Evolutionary conservation across 1,140 invertebrate species (phyloP).

Genomic region (Andricus grossulariae): DNA sequence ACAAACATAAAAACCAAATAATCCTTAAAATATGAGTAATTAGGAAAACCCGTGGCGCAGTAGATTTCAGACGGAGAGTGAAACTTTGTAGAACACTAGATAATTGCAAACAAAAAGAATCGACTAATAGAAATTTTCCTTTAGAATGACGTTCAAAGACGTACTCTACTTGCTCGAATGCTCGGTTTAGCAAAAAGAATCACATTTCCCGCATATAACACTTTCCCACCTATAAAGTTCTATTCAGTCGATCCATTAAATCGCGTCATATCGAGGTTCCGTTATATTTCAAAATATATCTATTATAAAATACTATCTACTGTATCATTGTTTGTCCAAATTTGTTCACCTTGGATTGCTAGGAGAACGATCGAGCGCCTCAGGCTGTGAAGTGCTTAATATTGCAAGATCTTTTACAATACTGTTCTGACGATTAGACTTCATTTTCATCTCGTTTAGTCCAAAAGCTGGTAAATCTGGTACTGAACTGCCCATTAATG

Average conservation of each 20-base stretch:
- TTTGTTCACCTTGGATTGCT: slow-evolving; percentile 67
- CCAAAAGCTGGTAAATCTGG: slow-evolving; percentile 71
- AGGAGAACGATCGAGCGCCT: slow-evolving; percentile 66
- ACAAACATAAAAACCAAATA: slow-evolving; percentile 29
- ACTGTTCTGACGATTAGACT: slow-evolving; percentile 70
- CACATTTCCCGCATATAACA: too few relatives aligned
- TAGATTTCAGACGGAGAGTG: too few relatives aligned
- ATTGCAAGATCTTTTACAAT: slow-evolving; percentile 70
- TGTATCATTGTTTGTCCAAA: slow-evolving; percentile 36
- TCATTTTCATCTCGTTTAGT: slow-evolving; percentile 67
- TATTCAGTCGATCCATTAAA: too few relatives aligned
- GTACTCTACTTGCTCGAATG: too few relatives aligned
- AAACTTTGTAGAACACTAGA: too few relatives aligned
- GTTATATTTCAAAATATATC: too few relatives aligned
- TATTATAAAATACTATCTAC: not conserved
- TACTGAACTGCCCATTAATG: slow-evolving; percentile 71
- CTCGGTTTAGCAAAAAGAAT: too few relatives aligned
- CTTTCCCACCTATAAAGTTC: too few relatives aligned
- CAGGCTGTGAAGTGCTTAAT: slow-evolving; percentile 60
- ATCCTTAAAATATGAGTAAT: slow-evolving; percentile 4
- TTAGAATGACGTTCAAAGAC: too few relatives aligned
- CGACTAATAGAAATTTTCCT: too few relatives aligned
- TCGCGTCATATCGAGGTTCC: too few relatives aligned
- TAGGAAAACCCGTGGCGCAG: not conserved
- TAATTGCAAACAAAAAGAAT: too few relatives aligned